phyloP scores from a whole-genome alignment of 2,888 invertebrate species.

The Leptura quadrifasciata region DNA sequence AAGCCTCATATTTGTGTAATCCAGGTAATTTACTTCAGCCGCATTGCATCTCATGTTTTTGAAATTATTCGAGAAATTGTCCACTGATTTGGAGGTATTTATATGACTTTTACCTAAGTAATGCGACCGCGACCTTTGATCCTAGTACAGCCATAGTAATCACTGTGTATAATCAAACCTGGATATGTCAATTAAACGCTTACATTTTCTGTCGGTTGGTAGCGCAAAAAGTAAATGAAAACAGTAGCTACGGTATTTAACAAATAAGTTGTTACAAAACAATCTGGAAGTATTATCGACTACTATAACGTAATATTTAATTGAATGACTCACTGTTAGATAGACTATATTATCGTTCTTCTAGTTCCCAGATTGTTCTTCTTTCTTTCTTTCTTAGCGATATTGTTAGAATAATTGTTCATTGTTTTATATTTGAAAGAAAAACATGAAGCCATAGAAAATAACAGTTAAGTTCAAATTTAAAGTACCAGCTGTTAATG shows the following conservation, averaged over 20 bases:
- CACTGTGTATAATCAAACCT: no score
- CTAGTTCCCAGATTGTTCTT: conserved; percentile 3
- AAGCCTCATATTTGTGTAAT: no score
- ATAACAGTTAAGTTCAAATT: not conserved
- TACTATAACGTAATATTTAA: not conserved
- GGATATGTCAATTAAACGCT: no score
- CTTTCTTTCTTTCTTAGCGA: not conserved
- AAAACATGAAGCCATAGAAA: not conserved
- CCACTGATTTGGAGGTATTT: no score
- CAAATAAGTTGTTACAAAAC: not conserved
- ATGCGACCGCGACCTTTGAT: no score
- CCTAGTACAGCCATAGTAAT: no score
- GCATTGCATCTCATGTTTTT: no score
- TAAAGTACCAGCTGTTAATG: not conserved
- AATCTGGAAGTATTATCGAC: not conserved
- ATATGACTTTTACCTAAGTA: no score
- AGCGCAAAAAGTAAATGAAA: not conserved
- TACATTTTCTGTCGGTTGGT: not conserved
- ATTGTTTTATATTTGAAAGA: conserved; percentile 6
- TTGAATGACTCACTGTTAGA: not conserved
- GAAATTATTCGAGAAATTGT: no score
- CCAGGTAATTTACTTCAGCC: no score
- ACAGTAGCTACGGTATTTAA: not conserved
- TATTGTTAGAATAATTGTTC: conserved; percentile 13
- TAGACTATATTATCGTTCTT: not conserved